Base-by-base conservation (phyloP, 2,113 vertebrate species). In the Pyxicephalus adspersus region DNA sequence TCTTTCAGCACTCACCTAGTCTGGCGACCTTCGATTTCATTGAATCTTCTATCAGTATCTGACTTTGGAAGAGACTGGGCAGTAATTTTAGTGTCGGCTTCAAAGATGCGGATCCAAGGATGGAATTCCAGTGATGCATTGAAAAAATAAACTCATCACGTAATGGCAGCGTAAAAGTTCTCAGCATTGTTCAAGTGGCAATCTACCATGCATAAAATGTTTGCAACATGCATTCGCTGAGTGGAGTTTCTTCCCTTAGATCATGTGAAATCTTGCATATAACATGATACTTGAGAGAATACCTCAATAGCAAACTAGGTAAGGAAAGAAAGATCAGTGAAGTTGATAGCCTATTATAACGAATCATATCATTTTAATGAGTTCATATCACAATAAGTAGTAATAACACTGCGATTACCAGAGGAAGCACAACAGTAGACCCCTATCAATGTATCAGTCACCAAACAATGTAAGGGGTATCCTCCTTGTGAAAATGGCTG, bases 11-110 rank as follows among this genome's bases (percentile, higher is more conserved):
- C 94, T 87, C 91, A 88, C 90, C 70, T 92, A 85, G 90, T 87
- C 93, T 91, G 91, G 94, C 94, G 94, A 97, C 97, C 97, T 98
- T 97, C 96, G 94, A 95, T 98, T 97, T 95, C 97, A 99, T 96
- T 96, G 95, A 94, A 94, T 92, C 90, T 92, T 95, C 96, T 94
- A 96, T 97, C 95, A 94, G 93, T 92, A 92, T 90, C 92, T 86
- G 86, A 85, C 89, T 89, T 84, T 83, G 87, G 85, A 91, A 87
- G 89, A 88, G 87, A 84, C 89, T 83, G 85, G 20, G 86, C 88
- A 88, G 92, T 93, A 89, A 92, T 93, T 93, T 92, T 94, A 92
- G 94, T 93, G 91, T 87, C 72, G 86, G 93, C 94, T 96, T 97
- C 95, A 96, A 97, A 96, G 94, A 93, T 94, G 89, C 84, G 84